Percentiles rank a stretch among this genome's conserved stretches.
phyloP scores from a whole-genome alignment of 2,888 invertebrate species.

The Calameuta filiformis region DNA sequence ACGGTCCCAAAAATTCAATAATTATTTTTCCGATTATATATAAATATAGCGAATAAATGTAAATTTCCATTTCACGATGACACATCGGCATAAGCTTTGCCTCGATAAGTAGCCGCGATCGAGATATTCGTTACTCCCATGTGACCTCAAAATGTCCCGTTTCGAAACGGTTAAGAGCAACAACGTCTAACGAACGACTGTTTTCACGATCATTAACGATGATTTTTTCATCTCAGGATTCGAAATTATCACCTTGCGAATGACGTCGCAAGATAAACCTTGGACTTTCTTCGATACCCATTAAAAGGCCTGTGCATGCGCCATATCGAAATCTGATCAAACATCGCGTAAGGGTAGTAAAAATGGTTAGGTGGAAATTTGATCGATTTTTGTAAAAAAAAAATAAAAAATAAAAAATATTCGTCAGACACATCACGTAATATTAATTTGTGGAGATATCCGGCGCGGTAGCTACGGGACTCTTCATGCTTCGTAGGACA shows the following conservation, averaged over 20 bases:
- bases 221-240: background rate
- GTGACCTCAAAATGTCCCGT: background rate
- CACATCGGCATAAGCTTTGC: background rate
- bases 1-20: background rate
- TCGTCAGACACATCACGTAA: background rate
- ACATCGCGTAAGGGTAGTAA: background rate
- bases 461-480: background rate
- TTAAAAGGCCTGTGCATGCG: background rate
- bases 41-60: background rate
- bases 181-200: background rate
- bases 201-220: background rate
- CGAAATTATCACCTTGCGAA: background rate
- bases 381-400: background rate
- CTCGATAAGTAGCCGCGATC: background rate
- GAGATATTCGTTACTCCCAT: too few species aligned
- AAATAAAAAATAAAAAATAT: too few species aligned
- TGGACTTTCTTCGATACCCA: background rate
- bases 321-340: background rate
- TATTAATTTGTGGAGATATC: background rate
- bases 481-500: conserved; percentile 1
- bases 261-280: background rate
- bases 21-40: background rate
- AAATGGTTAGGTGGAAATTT: background rate
- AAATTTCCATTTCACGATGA: background rate
- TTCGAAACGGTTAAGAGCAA: background rate